These are phyloP conservation scores for Heliconius melpomene DNA, from an alignment of 1,140 invertebrate genomes.

Conservation along the genomic window DNA sequence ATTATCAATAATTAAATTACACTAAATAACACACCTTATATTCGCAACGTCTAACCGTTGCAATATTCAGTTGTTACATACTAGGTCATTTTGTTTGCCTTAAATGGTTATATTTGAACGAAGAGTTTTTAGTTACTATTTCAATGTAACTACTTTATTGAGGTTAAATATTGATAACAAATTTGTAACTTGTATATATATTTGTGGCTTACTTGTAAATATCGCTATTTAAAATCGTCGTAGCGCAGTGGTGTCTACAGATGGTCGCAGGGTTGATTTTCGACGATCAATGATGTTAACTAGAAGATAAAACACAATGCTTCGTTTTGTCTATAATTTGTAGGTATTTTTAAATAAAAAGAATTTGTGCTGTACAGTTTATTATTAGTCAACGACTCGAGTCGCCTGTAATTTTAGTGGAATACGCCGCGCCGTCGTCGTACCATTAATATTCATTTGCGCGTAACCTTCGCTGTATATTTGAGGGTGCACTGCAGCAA, in stretches of 20 bases:
- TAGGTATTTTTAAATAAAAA: not conserved
- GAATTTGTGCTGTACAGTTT: not conserved
- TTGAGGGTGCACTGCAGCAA: not conserved
- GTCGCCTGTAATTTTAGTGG: not conserved
- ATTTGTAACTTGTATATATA: not conserved
- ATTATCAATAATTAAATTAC: not conserved
- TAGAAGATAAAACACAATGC: too few species aligned
- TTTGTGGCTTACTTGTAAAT: not conserved
- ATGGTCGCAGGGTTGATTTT: not conserved
- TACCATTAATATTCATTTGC: conserved; percentile 8
- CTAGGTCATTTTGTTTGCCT: not conserved
- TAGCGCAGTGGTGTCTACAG: too few species aligned
- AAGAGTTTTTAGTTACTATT: not conserved
- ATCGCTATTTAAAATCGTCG: too few species aligned
- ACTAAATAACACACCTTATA: not conserved
- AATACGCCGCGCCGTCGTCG: not conserved
- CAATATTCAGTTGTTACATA: not conserved
- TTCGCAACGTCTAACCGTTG: not conserved
- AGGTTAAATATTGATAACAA: too few species aligned
- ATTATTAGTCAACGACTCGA: not conserved
- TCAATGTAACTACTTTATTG: not conserved
- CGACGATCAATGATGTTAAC: too few species aligned
- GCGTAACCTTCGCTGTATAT: conserved; percentile 9
- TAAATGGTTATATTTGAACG: not conserved
- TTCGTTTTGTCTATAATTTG: not conserved